Base-by-base conservation (phyloP, 2,113 vertebrate genomes). In the Semicossyphus pulcher region DNA sequence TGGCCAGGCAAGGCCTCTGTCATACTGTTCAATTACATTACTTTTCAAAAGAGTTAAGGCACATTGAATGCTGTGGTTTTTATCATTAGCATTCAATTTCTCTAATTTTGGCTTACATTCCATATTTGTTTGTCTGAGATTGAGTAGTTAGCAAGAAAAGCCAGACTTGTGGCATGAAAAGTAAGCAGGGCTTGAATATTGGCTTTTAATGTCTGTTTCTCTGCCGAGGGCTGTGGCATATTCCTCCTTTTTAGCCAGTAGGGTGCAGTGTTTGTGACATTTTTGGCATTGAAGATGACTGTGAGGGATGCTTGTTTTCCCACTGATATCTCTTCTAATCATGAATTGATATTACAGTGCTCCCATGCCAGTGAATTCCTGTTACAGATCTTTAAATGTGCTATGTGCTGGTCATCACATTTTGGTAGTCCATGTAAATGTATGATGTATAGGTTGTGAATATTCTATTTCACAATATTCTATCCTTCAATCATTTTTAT, bases 231-330 rank as follows among this genome's bases (percentile, higher is more conserved):
- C 21, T 56, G 21, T 37, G 21, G 23, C 41, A 23, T 6, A 26
- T 41, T 47, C 14, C 18, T 44, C 11, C 47, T 21, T 16, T 52
- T 67, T 37, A 68, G 39, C 29, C 29, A 31, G 31, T n/a, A 61
- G 39, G 10, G 36, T 61, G 47, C 18, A 47, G 47, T 54, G 18
- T 36, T 45, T 39, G 18, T 61, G 57, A 29, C 26, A 26, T 63
- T 25, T 59, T 39, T 64, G 41, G 25, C 32, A 32, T 5, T 11
- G 20, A 61, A 9, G 41, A 16, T 25, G 36, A 39, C 32, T 60
- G 23, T 28, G 21, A 53, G 6, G 18, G 7, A 34, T 56, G 18
- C 10, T 53, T 31, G 10, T 42, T 52, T 34, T 29, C 11, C 3
- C 5, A 23, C 5, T 20, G n/a, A 58, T 41, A 16, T 29, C 29